Conservation (phyloP, 2,797 vertebrate species). For the Gallinago nigripennis region DNA sequence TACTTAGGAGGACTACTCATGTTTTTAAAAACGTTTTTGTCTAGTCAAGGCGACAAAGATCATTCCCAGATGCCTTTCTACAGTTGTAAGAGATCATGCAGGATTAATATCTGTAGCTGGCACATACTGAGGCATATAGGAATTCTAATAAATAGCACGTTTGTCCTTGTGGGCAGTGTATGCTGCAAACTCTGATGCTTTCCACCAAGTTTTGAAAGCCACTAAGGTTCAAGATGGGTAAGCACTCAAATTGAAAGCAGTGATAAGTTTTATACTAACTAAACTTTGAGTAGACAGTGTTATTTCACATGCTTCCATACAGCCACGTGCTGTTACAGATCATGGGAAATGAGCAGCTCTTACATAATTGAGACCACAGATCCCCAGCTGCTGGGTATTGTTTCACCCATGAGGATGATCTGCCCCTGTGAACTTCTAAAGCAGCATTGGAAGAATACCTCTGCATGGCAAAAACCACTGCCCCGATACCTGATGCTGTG, state of each 20-base stretch:
- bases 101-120: not conserved
- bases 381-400: not conserved
- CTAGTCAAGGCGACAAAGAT: not conserved
- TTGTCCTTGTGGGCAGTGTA: not conserved
- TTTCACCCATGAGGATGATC: not conserved
- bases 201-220: not conserved
- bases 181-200: not conserved
- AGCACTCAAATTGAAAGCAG: not conserved
- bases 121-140: not conserved
- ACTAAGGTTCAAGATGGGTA: not conserved
- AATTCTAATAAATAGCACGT: not conserved
- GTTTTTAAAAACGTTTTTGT: not conserved
- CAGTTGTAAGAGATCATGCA: not conserved
- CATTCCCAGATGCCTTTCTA: not conserved
- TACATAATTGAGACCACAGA: not conserved
- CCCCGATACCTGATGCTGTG: not conserved
- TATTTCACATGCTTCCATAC: not conserved
- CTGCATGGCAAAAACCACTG: not conserved
- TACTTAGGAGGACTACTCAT: not conserved
- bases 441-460: not conserved
- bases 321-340: not conserved
- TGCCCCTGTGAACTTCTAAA: not conserved
- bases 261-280: not conserved
- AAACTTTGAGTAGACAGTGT: not conserved
- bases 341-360: not conserved